phyloP scores from a whole-genome alignment of 2,113 vertebrate genomes.

The Corydoras maculifer region DNA sequence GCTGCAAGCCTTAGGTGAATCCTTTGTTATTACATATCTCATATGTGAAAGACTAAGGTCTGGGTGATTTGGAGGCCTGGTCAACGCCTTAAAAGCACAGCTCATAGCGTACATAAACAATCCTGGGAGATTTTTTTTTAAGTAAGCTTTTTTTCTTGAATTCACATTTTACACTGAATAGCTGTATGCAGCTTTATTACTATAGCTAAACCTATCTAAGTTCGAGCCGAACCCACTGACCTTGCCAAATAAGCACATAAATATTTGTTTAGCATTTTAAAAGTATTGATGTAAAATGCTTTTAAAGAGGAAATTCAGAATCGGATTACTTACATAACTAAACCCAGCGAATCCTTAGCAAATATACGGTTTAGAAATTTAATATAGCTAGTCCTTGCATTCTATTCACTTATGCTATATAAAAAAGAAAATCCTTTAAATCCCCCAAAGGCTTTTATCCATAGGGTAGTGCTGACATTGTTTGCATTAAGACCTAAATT shows the following conservation, averaged over 20 bases:
- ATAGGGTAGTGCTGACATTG: conserved; percentile 8
- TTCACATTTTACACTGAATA: no score
- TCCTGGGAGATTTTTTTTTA: no score
- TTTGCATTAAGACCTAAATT: conserved; percentile 2
- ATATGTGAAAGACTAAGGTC: no score
- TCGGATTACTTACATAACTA: conserved; percentile 9
- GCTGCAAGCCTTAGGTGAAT: no score
- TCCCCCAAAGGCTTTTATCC: conserved; percentile 7
- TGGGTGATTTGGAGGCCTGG: no score
- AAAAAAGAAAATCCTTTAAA: conserved; percentile 15
- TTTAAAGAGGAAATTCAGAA: conserved; percentile 14
- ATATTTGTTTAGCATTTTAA: conserved; percentile 5
- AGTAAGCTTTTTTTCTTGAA: no score
- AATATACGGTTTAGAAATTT: conserved; percentile 13
- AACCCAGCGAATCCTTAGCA: conserved; percentile 2
- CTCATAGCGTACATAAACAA: no score
- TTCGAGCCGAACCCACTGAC: neutral
- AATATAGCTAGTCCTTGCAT: conserved; percentile 18
- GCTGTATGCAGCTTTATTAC: no score
- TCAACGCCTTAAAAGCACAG: no score
- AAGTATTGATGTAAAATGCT: neutral
- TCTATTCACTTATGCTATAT: conserved; percentile 13
- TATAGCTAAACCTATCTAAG: no score
- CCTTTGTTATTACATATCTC: no score
- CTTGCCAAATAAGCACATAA: conserved; percentile 14